Percentiles rank a stretch among this genome's conserved stretches.
Conservation (phyloP, 37 sponge, comb jelly and placozoan genomes). For the Chondrilla cf. caribensis region DNA sequence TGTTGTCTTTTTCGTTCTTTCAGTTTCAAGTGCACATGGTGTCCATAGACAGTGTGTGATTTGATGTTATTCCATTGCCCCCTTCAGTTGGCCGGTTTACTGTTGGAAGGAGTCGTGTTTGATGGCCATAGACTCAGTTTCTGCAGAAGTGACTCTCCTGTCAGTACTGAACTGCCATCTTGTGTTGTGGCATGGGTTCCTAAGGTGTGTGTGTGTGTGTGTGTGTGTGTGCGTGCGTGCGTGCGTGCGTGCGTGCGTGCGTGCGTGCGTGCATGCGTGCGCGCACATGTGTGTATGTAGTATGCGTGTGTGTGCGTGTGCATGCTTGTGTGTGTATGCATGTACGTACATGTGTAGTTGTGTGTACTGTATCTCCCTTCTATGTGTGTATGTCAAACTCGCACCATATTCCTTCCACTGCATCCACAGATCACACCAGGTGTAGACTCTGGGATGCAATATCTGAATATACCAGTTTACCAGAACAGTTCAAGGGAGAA, state of each 20-base stretch:
- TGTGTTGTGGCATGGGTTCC: constrained; percentile 87
- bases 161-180: constrained; percentile 57
- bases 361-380: background rate
- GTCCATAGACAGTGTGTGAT: too few relatives aligned
- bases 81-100: constrained; percentile 74
- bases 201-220: constrained; percentile 26
- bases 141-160: constrained; percentile 74
- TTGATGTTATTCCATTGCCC: too few relatives aligned
- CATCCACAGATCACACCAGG: constrained; percentile 41
- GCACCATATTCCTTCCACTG: background rate
- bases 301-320: background rate
- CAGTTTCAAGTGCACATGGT: too few relatives aligned
- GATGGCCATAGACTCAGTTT: constrained; percentile 73
- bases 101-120: constrained; percentile 86
- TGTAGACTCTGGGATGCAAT: constrained; percentile 47
- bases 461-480: constrained; percentile 67
- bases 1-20: too few relatives aligned
- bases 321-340: background rate
- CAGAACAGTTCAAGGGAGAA: constrained; percentile 42
- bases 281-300: background rate
- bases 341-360: background rate
- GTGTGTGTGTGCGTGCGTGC: constrained; percentile 32
- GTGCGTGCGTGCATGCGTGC: constrained; percentile 15
- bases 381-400: background rate
- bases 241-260: constrained; percentile 39